Evolutionary conservation across 2,797 vertebrate species (phyloP), one percentile per base, ranked within the genome.

Genomic region (Sebastes trivittatus): DNA sequence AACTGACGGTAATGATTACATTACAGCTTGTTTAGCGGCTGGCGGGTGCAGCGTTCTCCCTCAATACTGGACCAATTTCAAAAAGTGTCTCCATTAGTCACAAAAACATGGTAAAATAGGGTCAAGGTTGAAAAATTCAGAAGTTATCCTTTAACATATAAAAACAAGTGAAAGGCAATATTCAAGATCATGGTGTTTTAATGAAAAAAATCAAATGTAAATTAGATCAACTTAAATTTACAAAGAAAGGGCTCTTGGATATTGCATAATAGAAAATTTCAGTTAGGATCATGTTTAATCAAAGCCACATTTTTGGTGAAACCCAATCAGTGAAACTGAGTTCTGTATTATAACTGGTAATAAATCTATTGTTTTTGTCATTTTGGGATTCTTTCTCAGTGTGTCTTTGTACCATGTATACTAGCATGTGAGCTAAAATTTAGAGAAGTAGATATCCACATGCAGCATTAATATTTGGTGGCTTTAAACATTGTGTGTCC

Each of bases 381-480:
- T 42, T 72, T 86, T 58, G 23, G 36, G 63, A 81, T 38, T 78
- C 49, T 52, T 79, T 74, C 75, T 72, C 46, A 32, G 58, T 49
- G 67, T 86, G 36, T 73, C 11, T 81, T 68, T 66, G 16, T 64
- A 42, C 11, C 77, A 20, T 78, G n/a, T 66, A 46, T 84, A 56
- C 64, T 69, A 75, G 55, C 63, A 74, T 79, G 81, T 87, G 75
- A 84, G 85, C 80, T 85, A 81, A 87, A 77, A 32, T 72, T 32
- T 70, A 22, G 59, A 78, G 55, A 84, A 72, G 11, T 72, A 76
- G 55, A 72, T 88, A 78, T 90, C 72, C 87, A 91, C 93, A 93
- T 94, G 93, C 92, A 94, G 88, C 78, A 82, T 86, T 81, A 83
- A 85, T 79, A 83, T 90, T 73, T 85, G 66, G 80, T 88, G 88